Base-by-base conservation (phyloP, 2,797 vertebrate genomes). In the Chelonia mydas region DNA sequence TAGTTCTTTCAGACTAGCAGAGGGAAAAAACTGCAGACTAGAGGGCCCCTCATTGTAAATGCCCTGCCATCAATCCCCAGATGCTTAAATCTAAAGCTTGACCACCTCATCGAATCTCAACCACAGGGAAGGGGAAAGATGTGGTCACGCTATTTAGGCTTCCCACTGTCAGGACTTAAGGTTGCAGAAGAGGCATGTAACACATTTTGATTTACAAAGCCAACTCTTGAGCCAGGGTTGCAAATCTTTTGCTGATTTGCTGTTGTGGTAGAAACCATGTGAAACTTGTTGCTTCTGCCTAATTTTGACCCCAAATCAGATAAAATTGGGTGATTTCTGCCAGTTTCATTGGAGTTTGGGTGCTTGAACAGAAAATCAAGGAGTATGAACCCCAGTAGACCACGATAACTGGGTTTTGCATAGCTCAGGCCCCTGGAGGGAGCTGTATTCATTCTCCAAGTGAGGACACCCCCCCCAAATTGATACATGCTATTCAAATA, bases 301-400 rank as follows among this genome's bases (percentile, higher is more conserved):
- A 28, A 54, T 47, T 92, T 83, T 86, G 81, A 89, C 81, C 89
- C 76, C 88, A 68, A 72, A 82, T 49, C 1, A 54, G 1, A 81
- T 45, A 83, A 47, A 3, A 45, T 15, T 65, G 55, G 50, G 47
- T 54, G 27, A 92, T 61, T 88, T 50, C 83, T 92, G 83, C 2
- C 93, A 93, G 55, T 45, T 94, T 74, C 65, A 91, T 83, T 77
- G 80, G 81, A 16, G 4, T 55, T 76, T 91, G 45, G 51, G 80
- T 47, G 7, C 13, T 41, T 49, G 86, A 88, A 54, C 15, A 87
- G 88, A 54, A 86, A 90, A 91, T 74, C 74, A 85, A 78, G 92
- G 83, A 89, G 83, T 41, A 91, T 83, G 88, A 45, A 83, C 11
- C 41, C 57, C 57, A 83, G 79, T 19, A 54, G 94, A 93, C 3